Evolutionary conservation across 1,140 invertebrate genomes (phyloP).

Genomic region (Drosophila littoralis): DNA sequence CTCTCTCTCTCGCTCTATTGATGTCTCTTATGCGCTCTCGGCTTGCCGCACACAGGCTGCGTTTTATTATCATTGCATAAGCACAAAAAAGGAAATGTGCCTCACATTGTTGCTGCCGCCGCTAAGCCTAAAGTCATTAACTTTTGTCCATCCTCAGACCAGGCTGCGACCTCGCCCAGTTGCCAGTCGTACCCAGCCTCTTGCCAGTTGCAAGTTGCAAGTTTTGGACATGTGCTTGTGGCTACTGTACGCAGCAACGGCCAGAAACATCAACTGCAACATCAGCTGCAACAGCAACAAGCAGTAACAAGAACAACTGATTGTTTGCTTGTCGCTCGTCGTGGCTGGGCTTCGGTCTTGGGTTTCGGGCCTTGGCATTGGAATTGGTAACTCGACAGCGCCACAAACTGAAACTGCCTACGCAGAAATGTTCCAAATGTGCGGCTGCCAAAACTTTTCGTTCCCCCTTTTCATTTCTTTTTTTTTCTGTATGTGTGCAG

Average conservation of each 20-base stretch:
- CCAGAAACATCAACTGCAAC: neutral
- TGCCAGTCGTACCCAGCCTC: neutral
- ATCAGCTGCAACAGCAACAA: neutral
- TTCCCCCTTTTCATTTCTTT: neutral
- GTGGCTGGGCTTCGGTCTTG: neutral
- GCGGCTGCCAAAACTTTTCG: neutral
- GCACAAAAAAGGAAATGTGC: constrained; percentile 58
- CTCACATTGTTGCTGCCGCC: constrained; percentile 53
- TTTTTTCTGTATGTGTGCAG: neutral
- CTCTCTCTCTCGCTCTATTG: neutral
- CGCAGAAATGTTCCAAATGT: constrained; percentile 28
- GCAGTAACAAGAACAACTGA: constrained; percentile 15
- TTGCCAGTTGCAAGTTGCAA: constrained; percentile 39
- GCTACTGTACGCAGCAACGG: constrained; percentile 58
- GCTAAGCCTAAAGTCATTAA: constrained; percentile 56
- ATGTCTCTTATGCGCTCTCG: neutral
- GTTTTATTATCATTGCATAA: constrained; percentile 76
- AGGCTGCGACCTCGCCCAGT: constrained; percentile 26
- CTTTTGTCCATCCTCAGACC: constrained; percentile 23
- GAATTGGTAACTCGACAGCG: neutral
- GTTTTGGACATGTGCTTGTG: constrained; percentile 70
- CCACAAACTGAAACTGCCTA: constrained; percentile 30
- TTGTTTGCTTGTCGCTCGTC: constrained; percentile 14
- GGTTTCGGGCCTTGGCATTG: constrained; percentile 2
- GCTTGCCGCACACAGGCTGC: constrained; percentile 43